Evolutionary conservation across 2,797 vertebrate genomes (phyloP), one percentile per base, ranked within the genome.

Genomic region (Phrynocephalus forsythii): DNA sequence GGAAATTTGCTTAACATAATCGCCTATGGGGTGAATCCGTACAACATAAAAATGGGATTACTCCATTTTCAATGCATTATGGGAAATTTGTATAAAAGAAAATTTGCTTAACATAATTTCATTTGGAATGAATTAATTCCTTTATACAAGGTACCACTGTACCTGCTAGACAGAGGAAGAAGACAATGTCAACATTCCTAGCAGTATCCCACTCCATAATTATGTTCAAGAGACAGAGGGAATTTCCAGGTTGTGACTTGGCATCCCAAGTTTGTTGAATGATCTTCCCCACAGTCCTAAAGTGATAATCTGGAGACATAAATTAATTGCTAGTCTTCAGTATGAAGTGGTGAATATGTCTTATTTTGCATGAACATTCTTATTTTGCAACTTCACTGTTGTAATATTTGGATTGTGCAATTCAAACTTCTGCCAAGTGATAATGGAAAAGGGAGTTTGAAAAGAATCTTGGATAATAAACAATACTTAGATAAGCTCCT

Each of bases 301-400:
- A 15, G 73, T 48, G 80, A 5, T 68, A n/a, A 66, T 52, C 81
- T 60, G 71, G 91, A 79, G 88, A 38, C 7, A 90, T 86, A 66
- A 72, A 20, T 69, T 69, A 69, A 63, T 38, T 76, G 2, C 60
- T 3, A 7, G 33, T 24, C 9, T 90, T 80, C 68, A 63, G 44
- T 48, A 24, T 75, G 86, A 89, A 89, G 67, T 7, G 18, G 78
- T 90, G 86, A 90, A 52, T 48, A 71, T 69, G 85, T 78, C 89
- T 85, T 85, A 92, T 75, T 75, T 44, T 91, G 88, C 71, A 85
- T 26, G 68, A 87, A 80, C 10, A 20, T 81, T 79, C 93, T 83
- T 92, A 20, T 94, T 94, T 93, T 95, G 93, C 92, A 94, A 94
- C 87, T 91, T 90, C 86, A 50, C 1, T 79, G 83, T 90, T 93